Evolutionary conservation across 2,113 vertebrate species (phyloP).

Genomic region (Sus scrofa): DNA sequence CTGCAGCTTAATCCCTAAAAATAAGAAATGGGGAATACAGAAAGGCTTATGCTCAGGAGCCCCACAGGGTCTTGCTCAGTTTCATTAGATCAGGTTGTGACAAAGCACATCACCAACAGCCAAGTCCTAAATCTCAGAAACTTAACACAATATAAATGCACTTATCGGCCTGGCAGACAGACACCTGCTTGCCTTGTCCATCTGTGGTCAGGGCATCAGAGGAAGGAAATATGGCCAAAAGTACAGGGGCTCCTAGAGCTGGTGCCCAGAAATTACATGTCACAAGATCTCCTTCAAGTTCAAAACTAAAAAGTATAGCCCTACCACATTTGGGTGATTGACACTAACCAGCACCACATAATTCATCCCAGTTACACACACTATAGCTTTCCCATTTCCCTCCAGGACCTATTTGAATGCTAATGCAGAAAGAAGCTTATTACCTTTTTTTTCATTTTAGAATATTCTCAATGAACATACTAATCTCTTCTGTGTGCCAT

Average conservation of each 20-base stretch:
- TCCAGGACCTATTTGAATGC: not conserved
- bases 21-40: no score
- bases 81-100: not conserved
- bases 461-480: slow-evolving; percentile 1
- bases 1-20: no score
- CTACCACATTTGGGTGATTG: not conserved
- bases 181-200: no score
- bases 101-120: not conserved
- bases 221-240: not conserved
- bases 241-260: not conserved
- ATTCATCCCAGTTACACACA: not conserved
- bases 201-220: not conserved
- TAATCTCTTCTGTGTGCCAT: not conserved
- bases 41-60: no score
- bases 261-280: not conserved
- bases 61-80: no score
- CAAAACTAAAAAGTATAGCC: not conserved
- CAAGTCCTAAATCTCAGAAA: not conserved
- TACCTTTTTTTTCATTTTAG: not conserved
- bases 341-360: rapidly evolving
- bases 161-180: not conserved
- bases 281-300: not conserved
- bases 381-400: not conserved
- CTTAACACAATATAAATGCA: not conserved
- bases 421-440: not conserved